These are phyloP conservation scores for Resseliella maxima DNA, from an alignment of 2,888 invertebrate species.

Conservation along the genomic window DNA sequence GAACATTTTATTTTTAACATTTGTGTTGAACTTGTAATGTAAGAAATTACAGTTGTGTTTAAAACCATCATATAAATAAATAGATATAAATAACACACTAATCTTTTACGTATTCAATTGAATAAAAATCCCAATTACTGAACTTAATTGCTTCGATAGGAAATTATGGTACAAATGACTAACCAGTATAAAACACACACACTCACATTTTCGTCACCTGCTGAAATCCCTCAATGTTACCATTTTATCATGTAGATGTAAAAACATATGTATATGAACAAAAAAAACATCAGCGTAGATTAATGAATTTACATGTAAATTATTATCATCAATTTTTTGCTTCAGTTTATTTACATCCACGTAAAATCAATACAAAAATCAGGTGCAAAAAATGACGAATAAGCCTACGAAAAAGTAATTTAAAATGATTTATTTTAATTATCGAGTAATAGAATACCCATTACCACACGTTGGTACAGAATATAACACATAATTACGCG, in stretches of 20 bases:
- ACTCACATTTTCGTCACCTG: not conserved
- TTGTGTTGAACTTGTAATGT: too few species aligned
- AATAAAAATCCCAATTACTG: too few species aligned
- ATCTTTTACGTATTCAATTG: too few species aligned
- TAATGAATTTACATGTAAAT: not conserved
- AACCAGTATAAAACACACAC: too few species aligned
- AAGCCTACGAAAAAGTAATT: not conserved
- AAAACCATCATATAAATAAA: too few species aligned
- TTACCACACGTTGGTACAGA: constrained; percentile 35
- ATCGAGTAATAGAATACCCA: constrained; percentile 46
- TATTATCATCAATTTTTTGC: not conserved
- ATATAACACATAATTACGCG: constrained; percentile 36
- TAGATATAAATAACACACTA: too few species aligned
- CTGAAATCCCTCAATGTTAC: too few species aligned
- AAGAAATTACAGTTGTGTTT: too few species aligned
- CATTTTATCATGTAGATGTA: too few species aligned
- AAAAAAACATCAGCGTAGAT: constrained; percentile 17
- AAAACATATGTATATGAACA: not conserved
- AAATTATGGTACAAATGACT: too few species aligned
- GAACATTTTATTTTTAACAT: too few species aligned
- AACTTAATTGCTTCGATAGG: too few species aligned
- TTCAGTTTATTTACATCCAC: not conserved
- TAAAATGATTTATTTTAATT: constrained; percentile 52
- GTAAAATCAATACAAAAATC: not conserved
- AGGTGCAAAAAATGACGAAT: not conserved